A percentile compares a stretch with the other conserved stretches of the same genome.
phyloP scores from a whole-genome alignment of 1,140 invertebrate genomes.

The Drosophila watanabei region DNA sequence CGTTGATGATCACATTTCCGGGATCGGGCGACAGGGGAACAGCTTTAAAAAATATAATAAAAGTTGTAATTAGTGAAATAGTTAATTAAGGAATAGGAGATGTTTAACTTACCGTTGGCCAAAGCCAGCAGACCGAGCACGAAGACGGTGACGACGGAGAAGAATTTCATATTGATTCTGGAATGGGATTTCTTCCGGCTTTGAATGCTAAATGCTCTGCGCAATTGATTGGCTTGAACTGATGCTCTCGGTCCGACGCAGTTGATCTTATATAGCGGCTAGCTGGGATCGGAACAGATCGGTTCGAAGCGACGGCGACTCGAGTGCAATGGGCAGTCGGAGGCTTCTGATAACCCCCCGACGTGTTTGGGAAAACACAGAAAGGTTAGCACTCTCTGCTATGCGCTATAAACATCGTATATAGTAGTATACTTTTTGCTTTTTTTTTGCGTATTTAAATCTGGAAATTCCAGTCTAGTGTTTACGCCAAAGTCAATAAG shows the following conservation, averaged over 20 bases:
- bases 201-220: constrained; percentile 21
- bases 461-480: constrained; percentile 41
- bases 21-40: constrained; percentile 67
- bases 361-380: constrained; percentile 24
- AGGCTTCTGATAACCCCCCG: constrained; percentile 33
- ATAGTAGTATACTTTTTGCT: constrained; percentile 7
- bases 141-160: constrained; percentile 51
- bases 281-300: not conserved
- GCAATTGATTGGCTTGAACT: constrained; percentile 44
- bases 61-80: not conserved
- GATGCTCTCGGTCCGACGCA: constrained; percentile 18
- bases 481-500: constrained; percentile 7
- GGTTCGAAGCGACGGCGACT: not conserved
- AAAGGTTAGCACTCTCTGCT: constrained; percentile 12
- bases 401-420: constrained; percentile 6
- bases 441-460: constrained; percentile 48
- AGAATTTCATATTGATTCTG: constrained; percentile 51
- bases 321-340: constrained; percentile 13
- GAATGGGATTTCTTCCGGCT: constrained; percentile 22
- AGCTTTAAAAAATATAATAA: constrained; percentile 18
- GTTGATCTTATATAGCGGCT: constrained; percentile 36
- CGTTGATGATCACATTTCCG: constrained; percentile 72
- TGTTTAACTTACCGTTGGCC: constrained; percentile 38
- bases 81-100: not conserved
- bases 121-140: constrained; percentile 47